phyloP scores from a whole-genome alignment of 1,140 invertebrate genomes.

The Drosophila virilis region DNA sequence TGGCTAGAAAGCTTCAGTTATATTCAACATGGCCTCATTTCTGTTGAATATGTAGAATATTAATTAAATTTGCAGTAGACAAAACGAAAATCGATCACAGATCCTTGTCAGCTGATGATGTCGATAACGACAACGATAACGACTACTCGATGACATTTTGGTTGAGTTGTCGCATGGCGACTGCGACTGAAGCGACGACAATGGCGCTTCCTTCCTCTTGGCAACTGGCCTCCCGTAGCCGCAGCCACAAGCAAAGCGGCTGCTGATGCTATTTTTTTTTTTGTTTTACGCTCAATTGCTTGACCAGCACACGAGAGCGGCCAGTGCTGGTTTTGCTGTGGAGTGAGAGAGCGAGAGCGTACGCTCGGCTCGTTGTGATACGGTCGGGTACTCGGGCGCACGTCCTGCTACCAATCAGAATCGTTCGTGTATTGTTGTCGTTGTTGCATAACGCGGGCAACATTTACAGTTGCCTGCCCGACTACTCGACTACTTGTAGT shows the following conservation, averaged over 20 bases:
- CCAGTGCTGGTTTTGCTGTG: conserved; percentile 9
- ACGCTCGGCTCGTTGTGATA: conserved; percentile 36
- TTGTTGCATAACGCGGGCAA: conserved; percentile 70
- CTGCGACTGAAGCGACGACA: conserved; percentile 13
- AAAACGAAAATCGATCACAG: background rate
- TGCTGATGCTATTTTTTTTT: conserved; percentile 6
- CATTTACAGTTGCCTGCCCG: conserved; percentile 47
- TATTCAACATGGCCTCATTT: background rate
- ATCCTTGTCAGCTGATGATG: conserved; percentile 11
- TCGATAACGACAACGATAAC: conserved; percentile 7
- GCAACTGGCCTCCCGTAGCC: conserved; percentile 18
- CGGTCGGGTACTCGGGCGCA: conserved; percentile 26
- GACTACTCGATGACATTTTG: conserved; percentile 3
- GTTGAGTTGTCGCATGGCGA: background rate
- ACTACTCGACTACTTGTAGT: conserved; percentile 26
- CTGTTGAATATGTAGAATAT: background rate
- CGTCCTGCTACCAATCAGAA: conserved; percentile 70
- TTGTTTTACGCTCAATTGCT: conserved; percentile 42
- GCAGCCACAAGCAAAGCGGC: background rate
- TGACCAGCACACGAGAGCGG: conserved; percentile 32
- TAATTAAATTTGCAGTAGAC: background rate
- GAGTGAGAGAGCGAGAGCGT: conserved; percentile 27
- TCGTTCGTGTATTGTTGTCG: conserved; percentile 38
- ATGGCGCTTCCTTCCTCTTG: conserved; percentile 29
- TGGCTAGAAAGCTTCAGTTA: background rate